Base-by-base conservation (phyloP, 2,888 invertebrate species). In the Eurytoma adleriae region DNA sequence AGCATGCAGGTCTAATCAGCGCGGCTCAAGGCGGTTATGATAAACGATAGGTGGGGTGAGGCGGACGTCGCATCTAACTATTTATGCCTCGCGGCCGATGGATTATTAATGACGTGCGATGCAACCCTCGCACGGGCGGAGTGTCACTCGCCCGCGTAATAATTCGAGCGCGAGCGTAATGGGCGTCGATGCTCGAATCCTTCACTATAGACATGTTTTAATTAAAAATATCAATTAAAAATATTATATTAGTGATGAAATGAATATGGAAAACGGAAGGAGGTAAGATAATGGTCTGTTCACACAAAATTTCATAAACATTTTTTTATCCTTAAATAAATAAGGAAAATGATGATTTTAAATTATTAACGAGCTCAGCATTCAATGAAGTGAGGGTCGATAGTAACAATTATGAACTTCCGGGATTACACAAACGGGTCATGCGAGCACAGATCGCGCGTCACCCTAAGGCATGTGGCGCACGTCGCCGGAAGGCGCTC, bases 81-180 rank as follows among this genome's bases (percentile, higher is more conserved):
- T 83, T 82, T 81, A 82, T 82, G 82, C 81, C 84, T 85, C 79
- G 80, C 79, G 77, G 81, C 10, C 84, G 83, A 87, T 87, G 80
- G 82, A 85, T 87, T 86, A 87, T 88, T 87, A 87, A 88, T 86
- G 87, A 86, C 80, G 76, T 67, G 74, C 14, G 10, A 12, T 71
- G 80, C 72, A 71, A 40, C 66, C 18, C 72, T 68, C 64, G 16
- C 40, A 52, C 30, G 48, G 50, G 14, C 40, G 62, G 56, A 24
- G 1, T 73, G 70, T 79, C 71, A 66, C 67, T 54, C 59, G 18
- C n/a, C n/a, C 56, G 27, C 16, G 40, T 59, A 67, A 67, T 71
- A 66, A 78, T 78, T 67, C 59, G 54, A 52, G 40, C 50, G 48
- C 40, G 24, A 61, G 54, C n/a, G 52, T 66, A 78, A 78, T 67